phyloP scores from a whole-genome alignment of 2,797 vertebrate species.

The Aplochiton taeniatus region DNA sequence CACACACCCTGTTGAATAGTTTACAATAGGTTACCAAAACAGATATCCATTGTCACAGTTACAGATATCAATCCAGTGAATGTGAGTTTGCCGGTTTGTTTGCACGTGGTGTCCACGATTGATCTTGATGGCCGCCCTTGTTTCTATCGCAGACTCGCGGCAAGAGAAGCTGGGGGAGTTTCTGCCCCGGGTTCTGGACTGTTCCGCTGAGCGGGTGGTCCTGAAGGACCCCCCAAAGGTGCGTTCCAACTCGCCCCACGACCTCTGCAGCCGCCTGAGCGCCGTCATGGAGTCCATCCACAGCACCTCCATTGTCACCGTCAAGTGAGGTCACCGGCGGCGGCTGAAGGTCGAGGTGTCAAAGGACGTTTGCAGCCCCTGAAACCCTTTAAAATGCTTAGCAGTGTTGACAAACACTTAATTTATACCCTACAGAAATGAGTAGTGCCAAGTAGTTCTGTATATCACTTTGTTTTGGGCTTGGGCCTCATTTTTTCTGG shows the following conservation, averaged over 20 bases:
- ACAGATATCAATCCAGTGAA: too few species aligned
- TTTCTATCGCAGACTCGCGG: conserved; percentile 76
- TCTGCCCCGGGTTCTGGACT: conserved; percentile 91
- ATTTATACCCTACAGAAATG: conserved; percentile 23
- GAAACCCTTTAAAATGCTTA: conserved; percentile 20
- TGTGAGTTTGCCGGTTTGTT: neutral
- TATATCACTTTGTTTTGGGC: conserved; percentile 60
- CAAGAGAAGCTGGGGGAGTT: conserved; percentile 89
- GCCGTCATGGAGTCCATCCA: conserved; percentile 96
- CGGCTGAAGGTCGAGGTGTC: conserved; percentile 1
- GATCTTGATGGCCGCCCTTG: too few species aligned
- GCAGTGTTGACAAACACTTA: conserved; percentile 12
- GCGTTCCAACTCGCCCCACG: conserved; percentile 86
- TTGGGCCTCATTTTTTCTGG: conserved; percentile 41
- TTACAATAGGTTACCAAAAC: too few species aligned
- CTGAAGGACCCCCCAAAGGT: conserved; percentile 94
- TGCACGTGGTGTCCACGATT: neutral
- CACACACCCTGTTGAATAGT: too few species aligned
- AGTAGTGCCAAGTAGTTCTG: conserved; percentile 49
- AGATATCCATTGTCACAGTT: too few species aligned
- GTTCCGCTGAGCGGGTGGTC: conserved; percentile 82
- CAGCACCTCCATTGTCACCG: conserved; percentile 78
- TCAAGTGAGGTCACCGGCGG: conserved; percentile 72
- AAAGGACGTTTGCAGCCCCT: neutral
- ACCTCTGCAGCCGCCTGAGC: conserved; percentile 91